Conservation (phyloP, 2,797 vertebrate genomes). For the Tokudaia muenninki region DNA sequence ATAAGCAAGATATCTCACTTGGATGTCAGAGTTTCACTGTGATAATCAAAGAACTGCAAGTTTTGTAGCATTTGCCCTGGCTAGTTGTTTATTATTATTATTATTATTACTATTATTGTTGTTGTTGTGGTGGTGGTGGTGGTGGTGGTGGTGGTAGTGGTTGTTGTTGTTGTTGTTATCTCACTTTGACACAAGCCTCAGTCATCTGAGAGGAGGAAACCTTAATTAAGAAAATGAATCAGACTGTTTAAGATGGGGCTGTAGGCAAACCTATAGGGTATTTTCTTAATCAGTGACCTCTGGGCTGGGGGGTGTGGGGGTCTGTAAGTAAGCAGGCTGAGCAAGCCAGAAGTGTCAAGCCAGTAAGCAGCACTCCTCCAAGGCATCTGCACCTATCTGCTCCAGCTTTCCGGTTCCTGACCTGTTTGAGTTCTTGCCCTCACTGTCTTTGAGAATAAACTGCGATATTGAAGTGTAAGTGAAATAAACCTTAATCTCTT, state of each 20-base stretch:
- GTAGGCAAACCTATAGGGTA: background rate
- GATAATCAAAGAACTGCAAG: background rate
- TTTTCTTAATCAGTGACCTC: background rate
- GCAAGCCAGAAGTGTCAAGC: background rate
- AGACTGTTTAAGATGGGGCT: background rate
- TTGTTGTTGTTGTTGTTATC: too few species aligned
- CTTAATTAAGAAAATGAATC: background rate
- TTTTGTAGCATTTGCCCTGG: background rate
- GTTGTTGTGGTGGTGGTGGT: too few species aligned
- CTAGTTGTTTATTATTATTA: background rate
- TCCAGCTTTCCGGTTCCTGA: background rate
- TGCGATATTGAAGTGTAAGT: background rate
- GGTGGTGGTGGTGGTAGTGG: too few species aligned
- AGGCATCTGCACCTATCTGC: rapidly evolving
- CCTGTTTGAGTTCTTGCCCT: background rate
- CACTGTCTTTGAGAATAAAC: background rate
- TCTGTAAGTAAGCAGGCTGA: background rate
- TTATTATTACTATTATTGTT: too few species aligned
- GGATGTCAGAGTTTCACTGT: background rate
- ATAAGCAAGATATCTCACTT: background rate
- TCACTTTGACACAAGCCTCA: background rate
- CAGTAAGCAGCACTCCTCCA: background rate
- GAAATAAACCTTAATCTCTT: background rate
- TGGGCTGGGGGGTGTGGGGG: background rate
- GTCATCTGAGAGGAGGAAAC: background rate